These are phyloP conservation scores for Drepana arcuata DNA, from an alignment of 1,140 invertebrate species.

Conservation along the genomic window DNA sequence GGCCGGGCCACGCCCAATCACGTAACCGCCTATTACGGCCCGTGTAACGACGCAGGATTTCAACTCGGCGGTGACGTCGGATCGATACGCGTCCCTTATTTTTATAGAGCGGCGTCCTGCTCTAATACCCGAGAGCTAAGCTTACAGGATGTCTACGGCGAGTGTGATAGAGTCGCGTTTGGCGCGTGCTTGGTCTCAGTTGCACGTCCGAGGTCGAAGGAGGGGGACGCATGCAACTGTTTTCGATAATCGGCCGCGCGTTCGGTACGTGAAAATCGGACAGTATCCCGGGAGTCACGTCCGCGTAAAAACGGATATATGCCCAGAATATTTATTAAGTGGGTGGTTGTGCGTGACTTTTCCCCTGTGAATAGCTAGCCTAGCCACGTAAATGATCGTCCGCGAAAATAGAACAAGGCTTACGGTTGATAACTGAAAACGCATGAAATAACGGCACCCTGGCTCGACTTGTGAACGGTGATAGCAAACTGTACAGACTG, in stretches of 20 bases:
- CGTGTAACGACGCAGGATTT: conserved; percentile 69
- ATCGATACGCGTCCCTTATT: conserved; percentile 33
- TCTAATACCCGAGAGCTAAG: conserved; percentile 33
- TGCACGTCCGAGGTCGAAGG: conserved; percentile 62
- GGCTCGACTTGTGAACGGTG: conserved; percentile 11
- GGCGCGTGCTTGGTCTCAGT: conserved; percentile 63
- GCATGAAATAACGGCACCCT: conserved; percentile 23
- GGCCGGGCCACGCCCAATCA: conserved; percentile 64
- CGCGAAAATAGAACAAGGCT: conserved; percentile 51
- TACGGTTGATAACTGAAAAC: conserved; percentile 57
- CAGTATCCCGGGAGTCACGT: conserved; percentile 63
- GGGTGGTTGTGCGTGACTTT: conserved; percentile 70
- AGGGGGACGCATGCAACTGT: conserved; percentile 68
- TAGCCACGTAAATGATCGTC: conserved; percentile 54
- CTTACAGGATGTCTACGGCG: conserved; percentile 35
- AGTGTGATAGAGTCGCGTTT: conserved; percentile 60
- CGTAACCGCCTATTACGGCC: conserved; percentile 70
- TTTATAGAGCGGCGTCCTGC: conserved; percentile 27
- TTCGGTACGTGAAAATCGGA: conserved; percentile 69
- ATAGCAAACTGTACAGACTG: conserved; percentile 7
- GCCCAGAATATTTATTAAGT: conserved; percentile 72
- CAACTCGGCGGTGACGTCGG: conserved; percentile 56
- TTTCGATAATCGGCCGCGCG: conserved; percentile 69
- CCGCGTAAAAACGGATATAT: conserved; percentile 70
- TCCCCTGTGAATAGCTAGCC: conserved; percentile 55